Base-by-base conservation (phyloP, 2,888 invertebrate species). In the Tupiocoris notatus region DNA sequence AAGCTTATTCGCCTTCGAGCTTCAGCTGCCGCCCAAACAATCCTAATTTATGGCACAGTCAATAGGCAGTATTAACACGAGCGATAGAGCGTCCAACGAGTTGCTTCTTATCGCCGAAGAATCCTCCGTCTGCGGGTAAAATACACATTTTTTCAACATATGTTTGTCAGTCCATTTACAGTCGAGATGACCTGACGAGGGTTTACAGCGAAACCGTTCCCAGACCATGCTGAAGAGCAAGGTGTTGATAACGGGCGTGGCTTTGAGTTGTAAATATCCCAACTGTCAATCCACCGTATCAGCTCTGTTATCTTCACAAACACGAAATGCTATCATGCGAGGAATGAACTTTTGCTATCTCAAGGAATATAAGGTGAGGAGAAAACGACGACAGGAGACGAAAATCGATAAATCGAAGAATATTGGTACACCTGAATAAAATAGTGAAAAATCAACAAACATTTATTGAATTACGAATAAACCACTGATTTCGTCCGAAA, bases 261-360 rank as follows among this genome's bases (percentile, higher is more conserved):
- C 58, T 20, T 18, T 6, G 7, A 58, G 68, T 68, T 68, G 68
- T 70, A 70, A 70, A 70, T 70, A 70, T 22, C 70, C 59, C 23
- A 70, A 58, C 70, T 70, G 70, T 70, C 70, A 70, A 70, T 70
- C 25, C 70, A 23, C 39, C 59, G 25, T 70, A 70, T 70, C 70
- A 59, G 70, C 25, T 70, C 54, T 61, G 54, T 70, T 70, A 70
- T 70, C 70, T 70, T 70, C 23, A 59, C 25, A 59, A 59, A 70
- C 24, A 70, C 70, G 23, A 17, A 59, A 17, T 25, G 70, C 59
- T 70, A 70, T 70, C 70, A 24, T 7, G 39, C 39, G 39, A 39
- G 39, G 12, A 39, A 12, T 39, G 3, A 39, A 12, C 12, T 7
- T 39, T 39, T 39, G 39, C 39, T 39, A 39, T 39, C 39, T 39